Base-by-base conservation (phyloP, 2,888 invertebrate genomes). In the Cybosia mesomella region DNA sequence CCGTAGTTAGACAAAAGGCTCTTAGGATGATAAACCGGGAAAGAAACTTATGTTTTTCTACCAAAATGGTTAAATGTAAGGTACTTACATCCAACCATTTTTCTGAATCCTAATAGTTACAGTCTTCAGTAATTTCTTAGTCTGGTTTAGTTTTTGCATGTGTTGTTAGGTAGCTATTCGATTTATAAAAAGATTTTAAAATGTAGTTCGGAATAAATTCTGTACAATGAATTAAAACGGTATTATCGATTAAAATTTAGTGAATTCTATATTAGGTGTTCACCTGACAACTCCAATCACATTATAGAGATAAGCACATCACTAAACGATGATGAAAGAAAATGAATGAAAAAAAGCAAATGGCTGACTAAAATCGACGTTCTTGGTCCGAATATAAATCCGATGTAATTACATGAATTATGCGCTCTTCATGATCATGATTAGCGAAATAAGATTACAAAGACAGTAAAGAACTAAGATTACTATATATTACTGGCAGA, bases 371-470 rank as follows among this genome's bases (percentile, higher is more conserved):
- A 91, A 91, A 91, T 89, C 92, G 92, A 91, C 94, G 89, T 92
- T 89, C 89, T 88, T 85, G 89, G 89, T 89, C 88, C 89, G 85
- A 88, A 87, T 85, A 89, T 91, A 91, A 95, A 95, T 95, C 95
- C 95, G 91, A 95, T 95, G 92, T 95, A 94, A 95, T 95, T 93
- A 87, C 90, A 96, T 95, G 95, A 95, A 92, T 91, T 88, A 96
- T 95, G 95, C 95, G 91, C 95, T 94, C 92, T 95, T 95, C 92
- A 95, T 95, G 93, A 91, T 90, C 85, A 95, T 93, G 95, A 94
- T 89, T 94, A 94, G 95, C 93, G 93, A 94, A 95, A 95, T 95
- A 95, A 93, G 93, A 92, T 87, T 91, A 87, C 84, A 78, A 85
- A 88, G 85, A 86, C 80, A 83, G 78, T 87, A 91, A 91, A 91